Percentiles rank a stretch among this genome's conserved stretches.
phyloP scores from a whole-genome alignment of 92 coral and sea anemone genomes.

The Umimayanthus kanabou region DNA sequence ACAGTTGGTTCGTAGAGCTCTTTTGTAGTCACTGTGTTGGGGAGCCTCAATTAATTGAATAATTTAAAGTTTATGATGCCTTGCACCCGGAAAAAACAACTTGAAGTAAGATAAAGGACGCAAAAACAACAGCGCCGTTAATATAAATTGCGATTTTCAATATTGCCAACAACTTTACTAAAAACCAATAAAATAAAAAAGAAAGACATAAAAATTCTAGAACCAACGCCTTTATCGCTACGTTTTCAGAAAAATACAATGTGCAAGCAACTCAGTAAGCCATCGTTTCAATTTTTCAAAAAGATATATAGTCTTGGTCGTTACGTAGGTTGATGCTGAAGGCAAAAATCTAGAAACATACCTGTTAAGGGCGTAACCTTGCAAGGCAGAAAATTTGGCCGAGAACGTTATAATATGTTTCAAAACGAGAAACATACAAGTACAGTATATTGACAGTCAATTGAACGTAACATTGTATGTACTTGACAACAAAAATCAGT shows the following conservation, averaged over 20 bases:
- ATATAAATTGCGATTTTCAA: not conserved
- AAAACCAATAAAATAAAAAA: not conserved
- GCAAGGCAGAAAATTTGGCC: no score
- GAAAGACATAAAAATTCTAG: not conserved
- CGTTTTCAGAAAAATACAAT: not conserved
- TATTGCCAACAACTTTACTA: conserved; percentile 1
- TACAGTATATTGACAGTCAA: no score
- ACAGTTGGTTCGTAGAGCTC: not conserved
- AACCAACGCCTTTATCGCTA: not conserved
- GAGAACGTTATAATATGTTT: no score
- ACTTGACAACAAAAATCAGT: no score
- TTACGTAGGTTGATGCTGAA: no score
- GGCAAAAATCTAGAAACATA: no score
- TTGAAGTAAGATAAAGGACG: not conserved
- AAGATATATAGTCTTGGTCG: no score
- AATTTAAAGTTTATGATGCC: not conserved
- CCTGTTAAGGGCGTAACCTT: no score
- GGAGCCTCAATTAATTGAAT: not conserved
- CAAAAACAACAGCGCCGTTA: not conserved
- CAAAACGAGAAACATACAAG: no score
- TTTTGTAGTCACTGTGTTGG: not conserved
- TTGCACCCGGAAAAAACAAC: not conserved
- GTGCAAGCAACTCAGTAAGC: not conserved
- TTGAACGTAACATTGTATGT: no score
- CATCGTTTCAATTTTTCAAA: not conserved